phyloP scores from a whole-genome alignment of 2,113 vertebrate species.

The Pterocles burchelli region DNA sequence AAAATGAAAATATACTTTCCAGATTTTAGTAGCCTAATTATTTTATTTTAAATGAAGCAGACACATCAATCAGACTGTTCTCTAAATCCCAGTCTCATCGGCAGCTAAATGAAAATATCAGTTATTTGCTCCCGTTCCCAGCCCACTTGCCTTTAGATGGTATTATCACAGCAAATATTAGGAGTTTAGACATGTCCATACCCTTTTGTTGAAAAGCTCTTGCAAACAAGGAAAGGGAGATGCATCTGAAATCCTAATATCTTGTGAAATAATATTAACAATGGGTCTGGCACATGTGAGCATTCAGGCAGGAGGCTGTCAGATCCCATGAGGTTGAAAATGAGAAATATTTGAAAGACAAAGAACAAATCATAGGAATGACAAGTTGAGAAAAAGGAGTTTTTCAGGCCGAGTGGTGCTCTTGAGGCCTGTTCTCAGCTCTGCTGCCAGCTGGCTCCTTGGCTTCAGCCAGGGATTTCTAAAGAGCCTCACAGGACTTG shows the following conservation, averaged over 20 bases:
- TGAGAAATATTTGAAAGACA: conserved; percentile 47
- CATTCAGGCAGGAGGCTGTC: neutral
- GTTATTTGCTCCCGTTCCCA: conserved; percentile 59
- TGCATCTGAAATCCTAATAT: conserved; percentile 62
- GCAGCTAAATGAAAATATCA: conserved; percentile 69
- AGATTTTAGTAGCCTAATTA: conserved; percentile 70
- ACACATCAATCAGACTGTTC: conserved; percentile 58
- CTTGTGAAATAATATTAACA: conserved; percentile 50
- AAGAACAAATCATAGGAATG: conserved; percentile 28
- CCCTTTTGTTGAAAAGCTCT: conserved; percentile 56
- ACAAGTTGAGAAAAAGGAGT: neutral
- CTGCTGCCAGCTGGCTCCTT: neutral
- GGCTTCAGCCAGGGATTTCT: neutral
- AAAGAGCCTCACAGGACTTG: neutral
- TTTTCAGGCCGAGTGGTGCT: neutral
- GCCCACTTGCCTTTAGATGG: conserved; percentile 61
- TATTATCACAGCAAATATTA: conserved; percentile 71
- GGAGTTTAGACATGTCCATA: conserved; percentile 60
- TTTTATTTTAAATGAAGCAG: conserved; percentile 71
- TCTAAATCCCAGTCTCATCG: conserved; percentile 62
- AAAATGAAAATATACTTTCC: conserved; percentile 75
- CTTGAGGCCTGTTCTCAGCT: neutral
- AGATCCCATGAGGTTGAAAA: neutral
- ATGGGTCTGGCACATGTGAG: neutral
- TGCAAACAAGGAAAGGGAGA: conserved; percentile 49